A percentile compares a stretch with the other conserved stretches of the same genome.
Evolutionary conservation across 1,140 invertebrate genomes (phyloP).

Genomic region (Microplitis mediator): DNA sequence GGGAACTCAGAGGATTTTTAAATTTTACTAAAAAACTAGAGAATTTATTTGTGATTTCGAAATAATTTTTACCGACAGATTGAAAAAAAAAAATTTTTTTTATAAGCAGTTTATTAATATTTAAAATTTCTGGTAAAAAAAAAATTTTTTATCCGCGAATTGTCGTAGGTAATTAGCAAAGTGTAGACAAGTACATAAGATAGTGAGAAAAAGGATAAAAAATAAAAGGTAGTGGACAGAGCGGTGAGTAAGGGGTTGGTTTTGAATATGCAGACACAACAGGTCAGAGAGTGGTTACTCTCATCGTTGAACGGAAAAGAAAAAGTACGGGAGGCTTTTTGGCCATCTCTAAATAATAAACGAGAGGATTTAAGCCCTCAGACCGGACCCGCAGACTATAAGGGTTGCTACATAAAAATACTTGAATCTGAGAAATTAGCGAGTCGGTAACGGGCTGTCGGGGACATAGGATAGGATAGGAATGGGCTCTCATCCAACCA

Average conservation of each 20-base stretch:
- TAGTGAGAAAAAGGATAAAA: conserved; percentile 7
- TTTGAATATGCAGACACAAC: not conserved
- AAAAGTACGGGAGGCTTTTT: conserved; percentile 28
- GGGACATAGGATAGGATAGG: conserved; percentile 17
- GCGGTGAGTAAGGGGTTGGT: not conserved
- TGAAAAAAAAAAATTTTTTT: no score
- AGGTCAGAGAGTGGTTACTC: not conserved
- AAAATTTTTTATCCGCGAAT: not conserved
- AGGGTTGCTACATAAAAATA: conserved; percentile 59
- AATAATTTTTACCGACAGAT: no score
- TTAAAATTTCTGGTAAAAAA: no score
- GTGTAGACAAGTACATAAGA: conserved; percentile 27
- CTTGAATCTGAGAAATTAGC: conserved; percentile 65
- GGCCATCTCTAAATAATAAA: conserved; percentile 61
- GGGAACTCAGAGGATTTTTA: no score
- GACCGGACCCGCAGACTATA: conserved; percentile 33
- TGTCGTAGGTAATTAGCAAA: not conserved
- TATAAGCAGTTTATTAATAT: no score
- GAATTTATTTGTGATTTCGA: no score
- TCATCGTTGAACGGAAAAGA: conserved; percentile 13
- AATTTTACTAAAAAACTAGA: no score
- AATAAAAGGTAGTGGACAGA: not conserved
- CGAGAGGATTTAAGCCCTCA: conserved; percentile 55
- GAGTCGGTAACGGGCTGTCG: conserved; percentile 50
- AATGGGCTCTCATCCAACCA: not conserved